Evolutionary conservation across 2,113 vertebrate species (phyloP).

Genomic region (Oplegnathus fasciatus): DNA sequence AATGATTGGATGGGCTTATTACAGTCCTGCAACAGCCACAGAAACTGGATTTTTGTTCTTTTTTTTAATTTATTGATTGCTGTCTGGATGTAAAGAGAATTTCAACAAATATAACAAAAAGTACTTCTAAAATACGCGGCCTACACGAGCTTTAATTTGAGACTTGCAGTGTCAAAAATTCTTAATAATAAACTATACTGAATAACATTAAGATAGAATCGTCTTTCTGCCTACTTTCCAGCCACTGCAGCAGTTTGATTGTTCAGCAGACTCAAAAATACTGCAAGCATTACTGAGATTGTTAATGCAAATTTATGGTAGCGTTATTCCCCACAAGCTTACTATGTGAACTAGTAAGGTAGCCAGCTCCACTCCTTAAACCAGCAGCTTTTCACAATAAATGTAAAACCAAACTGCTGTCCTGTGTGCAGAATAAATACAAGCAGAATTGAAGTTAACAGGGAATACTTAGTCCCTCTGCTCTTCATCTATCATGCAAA

Average conservation of each 20-base stretch:
- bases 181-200: neutral
- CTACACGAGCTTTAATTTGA: neutral
- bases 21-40: too few species aligned
- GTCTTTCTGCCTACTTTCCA: neutral
- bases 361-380: neutral
- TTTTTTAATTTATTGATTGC: too few species aligned
- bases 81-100: too few species aligned
- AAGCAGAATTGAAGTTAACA: conserved; percentile 10
- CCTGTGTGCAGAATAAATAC: conserved; percentile 21
- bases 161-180: neutral
- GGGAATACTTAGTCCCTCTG: conserved; percentile 19
- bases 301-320: conserved; percentile 30
- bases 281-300: neutral
- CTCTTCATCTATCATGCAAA: conserved; percentile 48
- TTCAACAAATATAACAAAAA: too few species aligned
- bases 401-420: conserved; percentile 2
- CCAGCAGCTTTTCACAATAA: conserved; percentile 19
- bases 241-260: neutral
- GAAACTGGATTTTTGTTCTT: too few species aligned
- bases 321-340: neutral
- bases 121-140: too few species aligned
- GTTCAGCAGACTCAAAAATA: conserved; percentile 7
- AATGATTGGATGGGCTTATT: too few species aligned
- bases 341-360: neutral
- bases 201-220: neutral